Percentiles rank a stretch among this genome's conserved stretches.
These are phyloP conservation scores for Lacerta viridis DNA, from an alignment of 2,797 vertebrate genomes.

Conservation along the genomic window DNA sequence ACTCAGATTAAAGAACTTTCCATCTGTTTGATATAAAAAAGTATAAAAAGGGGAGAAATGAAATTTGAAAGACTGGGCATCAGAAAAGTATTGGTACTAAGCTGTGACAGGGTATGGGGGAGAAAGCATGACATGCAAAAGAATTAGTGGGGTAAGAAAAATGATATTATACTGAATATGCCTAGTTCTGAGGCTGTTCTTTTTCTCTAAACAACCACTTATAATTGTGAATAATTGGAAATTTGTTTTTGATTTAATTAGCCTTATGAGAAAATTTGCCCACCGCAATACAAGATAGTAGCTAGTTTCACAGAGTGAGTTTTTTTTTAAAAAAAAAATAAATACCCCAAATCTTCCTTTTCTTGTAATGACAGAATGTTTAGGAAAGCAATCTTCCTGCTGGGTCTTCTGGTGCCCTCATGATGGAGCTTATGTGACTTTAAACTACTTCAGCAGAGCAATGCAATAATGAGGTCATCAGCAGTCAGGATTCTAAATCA, in stretches of 20 bases:
- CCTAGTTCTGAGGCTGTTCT: not conserved
- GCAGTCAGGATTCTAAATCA: slow-evolving; percentile 54
- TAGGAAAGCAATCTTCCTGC: slow-evolving; percentile 43
- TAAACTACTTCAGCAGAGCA: slow-evolving; percentile 41
- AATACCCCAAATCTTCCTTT: not conserved
- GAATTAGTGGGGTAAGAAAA: too few relatives aligned
- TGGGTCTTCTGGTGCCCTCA: slow-evolving; percentile 43
- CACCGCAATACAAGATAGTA: not conserved
- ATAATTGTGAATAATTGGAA: not conserved
- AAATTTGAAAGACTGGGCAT: too few relatives aligned
- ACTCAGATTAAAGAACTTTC: too few relatives aligned
- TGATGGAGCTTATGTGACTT: slow-evolving; percentile 43
- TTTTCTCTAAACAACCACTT: not conserved
- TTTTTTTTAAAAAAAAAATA: not conserved
- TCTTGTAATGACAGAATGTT: slow-evolving; percentile 20
- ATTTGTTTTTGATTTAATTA: not conserved
- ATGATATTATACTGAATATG: not conserved
- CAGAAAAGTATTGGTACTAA: too few relatives aligned
- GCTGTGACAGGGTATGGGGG: too few relatives aligned
- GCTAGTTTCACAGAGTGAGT: not conserved
- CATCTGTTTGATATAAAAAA: too few relatives aligned
- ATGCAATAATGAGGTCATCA: slow-evolving; percentile 43
- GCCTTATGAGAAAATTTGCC: not conserved
- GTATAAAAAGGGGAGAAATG: too few relatives aligned
- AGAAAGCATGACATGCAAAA: too few relatives aligned